Evolutionary conservation across 2,113 vertebrate species (phyloP).

Genomic region (Neoarius graeffei): DNA sequence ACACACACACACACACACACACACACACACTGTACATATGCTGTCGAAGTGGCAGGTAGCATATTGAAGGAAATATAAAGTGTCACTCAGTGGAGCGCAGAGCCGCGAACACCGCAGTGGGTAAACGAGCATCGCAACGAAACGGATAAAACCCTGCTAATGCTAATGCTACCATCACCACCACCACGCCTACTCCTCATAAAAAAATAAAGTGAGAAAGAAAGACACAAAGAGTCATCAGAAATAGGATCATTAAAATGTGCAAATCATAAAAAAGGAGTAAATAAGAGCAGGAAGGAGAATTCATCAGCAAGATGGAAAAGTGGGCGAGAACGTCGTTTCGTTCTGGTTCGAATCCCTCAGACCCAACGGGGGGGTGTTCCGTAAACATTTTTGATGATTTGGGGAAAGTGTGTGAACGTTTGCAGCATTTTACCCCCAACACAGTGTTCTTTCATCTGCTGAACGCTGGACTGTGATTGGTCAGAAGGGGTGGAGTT

Average conservation of each 20-base stretch:
- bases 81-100: neutral
- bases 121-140: neutral
- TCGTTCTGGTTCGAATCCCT: neutral
- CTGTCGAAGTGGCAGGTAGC: slow-evolving; percentile 6
- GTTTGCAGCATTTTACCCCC: no score
- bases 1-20: slow-evolving; percentile 30
- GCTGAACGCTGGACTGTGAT: neutral
- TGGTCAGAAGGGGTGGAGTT: neutral
- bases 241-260: neutral
- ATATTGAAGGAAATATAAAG: slow-evolving; percentile 23
- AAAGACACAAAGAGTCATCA: neutral
- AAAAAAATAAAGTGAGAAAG: neutral
- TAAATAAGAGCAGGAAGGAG: no score
- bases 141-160: neutral
- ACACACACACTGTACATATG: neutral
- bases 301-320: no score
- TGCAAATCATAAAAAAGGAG: neutral
- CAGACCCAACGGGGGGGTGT: no score
- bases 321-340: no score
- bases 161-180: neutral
- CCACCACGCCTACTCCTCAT: no score
- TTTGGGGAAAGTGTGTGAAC: no score
- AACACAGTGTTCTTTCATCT: no score
- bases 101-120: neutral
- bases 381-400: no score